Evolutionary conservation across 2,888 invertebrate species (phyloP).

Genomic region (Melanophora roralis): DNA sequence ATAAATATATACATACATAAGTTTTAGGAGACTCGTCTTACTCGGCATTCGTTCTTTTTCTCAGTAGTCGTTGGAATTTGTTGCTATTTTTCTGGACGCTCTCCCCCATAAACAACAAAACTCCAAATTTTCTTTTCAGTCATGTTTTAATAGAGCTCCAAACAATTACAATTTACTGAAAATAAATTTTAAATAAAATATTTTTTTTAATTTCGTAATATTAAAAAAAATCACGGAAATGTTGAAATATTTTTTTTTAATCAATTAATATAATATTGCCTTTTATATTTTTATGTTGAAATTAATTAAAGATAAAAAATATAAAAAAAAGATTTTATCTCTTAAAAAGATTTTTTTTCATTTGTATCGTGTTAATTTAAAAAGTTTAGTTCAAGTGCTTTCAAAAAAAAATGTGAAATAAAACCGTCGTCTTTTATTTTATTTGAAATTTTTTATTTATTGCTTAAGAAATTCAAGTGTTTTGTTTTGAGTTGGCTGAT

Average conservation of each 20-base stretch:
- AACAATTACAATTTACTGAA: slow-evolving; percentile 40
- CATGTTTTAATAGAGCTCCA: slow-evolving; percentile 56
- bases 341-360: neutral
- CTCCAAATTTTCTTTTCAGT: slow-evolving; percentile 42
- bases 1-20: neutral
- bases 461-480: slow-evolving; percentile 27
- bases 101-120: slow-evolving; percentile 49
- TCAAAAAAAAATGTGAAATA: neutral
- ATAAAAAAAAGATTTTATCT: slow-evolving; percentile 10
- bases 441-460: neutral
- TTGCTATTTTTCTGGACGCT: slow-evolving; percentile 8
- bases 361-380: slow-evolving; percentile 20
- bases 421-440: slow-evolving; percentile 6
- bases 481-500: neutral
- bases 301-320: neutral
- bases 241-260: neutral
- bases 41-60: slow-evolving; percentile 22
- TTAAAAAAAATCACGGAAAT: slow-evolving; percentile 21
- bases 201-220: neutral
- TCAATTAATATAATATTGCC: neutral
- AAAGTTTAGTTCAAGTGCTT: slow-evolving; percentile 43
- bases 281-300: neutral
- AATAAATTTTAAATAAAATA: neutral
- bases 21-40: slow-evolving; percentile 28
- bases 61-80: neutral